phyloP scores from a whole-genome alignment of 2,797 vertebrate species.

The Taeniopygia guttata region DNA sequence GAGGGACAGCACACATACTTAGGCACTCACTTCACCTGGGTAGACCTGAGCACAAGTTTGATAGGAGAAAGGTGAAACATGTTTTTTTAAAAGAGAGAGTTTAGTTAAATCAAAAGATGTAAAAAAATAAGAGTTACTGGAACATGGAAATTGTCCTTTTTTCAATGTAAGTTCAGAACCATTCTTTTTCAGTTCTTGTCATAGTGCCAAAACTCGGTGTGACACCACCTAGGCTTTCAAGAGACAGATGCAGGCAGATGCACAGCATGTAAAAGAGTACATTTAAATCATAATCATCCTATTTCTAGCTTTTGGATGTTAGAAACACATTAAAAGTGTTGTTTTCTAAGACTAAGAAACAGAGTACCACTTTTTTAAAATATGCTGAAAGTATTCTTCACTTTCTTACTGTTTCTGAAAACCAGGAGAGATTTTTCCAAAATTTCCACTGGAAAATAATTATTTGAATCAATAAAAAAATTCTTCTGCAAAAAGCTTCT shows the following conservation, averaged over 20 bases:
- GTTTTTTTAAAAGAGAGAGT: not conserved
- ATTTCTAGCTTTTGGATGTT: not conserved
- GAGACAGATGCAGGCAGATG: not conserved
- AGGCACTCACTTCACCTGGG: not conserved
- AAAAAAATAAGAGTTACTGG: not conserved
- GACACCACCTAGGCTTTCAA: not conserved
- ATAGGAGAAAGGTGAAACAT: not conserved
- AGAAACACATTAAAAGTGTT: not conserved
- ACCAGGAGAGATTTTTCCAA: not conserved
- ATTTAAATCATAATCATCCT: not conserved
- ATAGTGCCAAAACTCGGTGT: not conserved
- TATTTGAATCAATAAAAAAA: not conserved
- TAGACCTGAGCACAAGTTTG: not conserved
- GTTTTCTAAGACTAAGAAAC: not conserved
- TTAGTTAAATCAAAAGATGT: not conserved
- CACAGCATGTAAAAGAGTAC: not conserved
- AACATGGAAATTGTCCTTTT: fast-evolving
- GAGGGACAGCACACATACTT: fast-evolving
- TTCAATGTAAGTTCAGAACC: not conserved
- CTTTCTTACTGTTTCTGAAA: not conserved
- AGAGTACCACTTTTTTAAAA: not conserved
- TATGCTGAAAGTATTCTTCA: not conserved
- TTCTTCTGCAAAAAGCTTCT: not conserved
- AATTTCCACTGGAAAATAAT: not conserved
- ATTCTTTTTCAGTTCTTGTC: not conserved